Conservation (phyloP, 2,797 vertebrate species). For the Lepilemur ruficaudatus region DNA sequence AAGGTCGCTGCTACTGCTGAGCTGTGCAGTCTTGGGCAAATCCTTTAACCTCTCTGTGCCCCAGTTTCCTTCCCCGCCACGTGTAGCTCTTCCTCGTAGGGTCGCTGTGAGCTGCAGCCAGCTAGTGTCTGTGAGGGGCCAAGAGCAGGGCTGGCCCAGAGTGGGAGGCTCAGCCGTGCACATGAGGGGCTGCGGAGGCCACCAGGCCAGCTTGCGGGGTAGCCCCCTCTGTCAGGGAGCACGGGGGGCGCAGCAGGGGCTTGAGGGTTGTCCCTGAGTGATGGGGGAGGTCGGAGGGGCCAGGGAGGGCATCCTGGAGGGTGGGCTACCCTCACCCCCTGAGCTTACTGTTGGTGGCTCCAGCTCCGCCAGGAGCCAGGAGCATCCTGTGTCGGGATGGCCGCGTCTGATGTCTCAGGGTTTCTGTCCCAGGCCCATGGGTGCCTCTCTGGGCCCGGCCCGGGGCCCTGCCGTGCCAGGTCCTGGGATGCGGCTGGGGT, state of each 20-base stretch:
- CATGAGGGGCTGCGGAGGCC: fast-evolving
- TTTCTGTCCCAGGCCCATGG: background rate
- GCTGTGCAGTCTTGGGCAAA: background rate
- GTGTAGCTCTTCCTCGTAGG: background rate
- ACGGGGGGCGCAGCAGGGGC: background rate
- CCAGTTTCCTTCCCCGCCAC: background rate
- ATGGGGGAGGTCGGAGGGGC: background rate
- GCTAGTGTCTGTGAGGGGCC: background rate
- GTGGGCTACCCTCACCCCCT: background rate
- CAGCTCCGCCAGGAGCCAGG: background rate
- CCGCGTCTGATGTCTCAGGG: fast-evolving
- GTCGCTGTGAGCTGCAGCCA: fast-evolving
- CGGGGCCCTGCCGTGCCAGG: background rate
- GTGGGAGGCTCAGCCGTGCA: fast-evolving
- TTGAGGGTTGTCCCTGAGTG: background rate
- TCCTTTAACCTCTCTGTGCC: background rate
- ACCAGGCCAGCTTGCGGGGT: fast-evolving
- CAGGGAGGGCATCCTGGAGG: background rate
- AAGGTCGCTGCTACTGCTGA: background rate
- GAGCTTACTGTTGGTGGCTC: background rate
- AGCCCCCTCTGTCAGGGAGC: background rate
- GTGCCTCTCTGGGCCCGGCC: fast-evolving
- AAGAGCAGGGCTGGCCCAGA: fast-evolving
- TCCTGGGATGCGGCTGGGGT: background rate
- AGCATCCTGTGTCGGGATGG: background rate